Evolutionary conservation across 2,797 vertebrate genomes (phyloP).

Genomic region (Protosalanx chinensis): DNA sequence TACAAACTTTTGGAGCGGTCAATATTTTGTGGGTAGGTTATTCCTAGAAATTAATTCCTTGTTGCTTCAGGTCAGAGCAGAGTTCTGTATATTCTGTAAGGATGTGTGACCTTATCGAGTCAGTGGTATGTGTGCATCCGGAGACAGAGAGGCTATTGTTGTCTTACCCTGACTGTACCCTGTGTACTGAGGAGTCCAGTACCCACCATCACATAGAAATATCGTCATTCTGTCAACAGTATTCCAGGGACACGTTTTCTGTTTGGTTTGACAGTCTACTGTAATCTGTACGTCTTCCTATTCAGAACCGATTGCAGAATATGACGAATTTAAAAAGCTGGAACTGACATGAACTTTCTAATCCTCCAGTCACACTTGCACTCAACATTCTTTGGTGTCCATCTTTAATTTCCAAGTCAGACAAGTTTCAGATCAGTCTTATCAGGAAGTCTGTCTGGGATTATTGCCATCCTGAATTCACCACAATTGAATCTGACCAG

Average conservation of each 20-base stretch:
- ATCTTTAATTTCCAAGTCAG: not conserved
- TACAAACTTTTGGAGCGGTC: not conserved
- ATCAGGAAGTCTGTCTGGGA: not conserved
- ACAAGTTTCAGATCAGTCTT: not conserved
- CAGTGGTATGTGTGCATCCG: not conserved
- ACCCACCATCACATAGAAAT: not conserved
- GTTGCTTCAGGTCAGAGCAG: not conserved
- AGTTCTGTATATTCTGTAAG: slow-evolving; percentile 2
- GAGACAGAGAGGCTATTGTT: slow-evolving; percentile 18
- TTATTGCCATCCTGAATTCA: not conserved
- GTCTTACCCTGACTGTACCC: not conserved
- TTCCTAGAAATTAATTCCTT: too few relatives aligned
- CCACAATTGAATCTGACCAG: not conserved
- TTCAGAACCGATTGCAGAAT: too few relatives aligned
- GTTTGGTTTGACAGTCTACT: not conserved
- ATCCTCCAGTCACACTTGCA: too few relatives aligned
- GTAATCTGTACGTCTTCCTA: too few relatives aligned
- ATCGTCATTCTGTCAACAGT: not conserved
- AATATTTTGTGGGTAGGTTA: not conserved
- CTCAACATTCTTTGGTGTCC: not conserved
- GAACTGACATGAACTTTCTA: not conserved
- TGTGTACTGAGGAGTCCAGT: not conserved
- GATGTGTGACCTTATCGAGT: slow-evolving; percentile 8
- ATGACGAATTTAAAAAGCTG: too few relatives aligned
- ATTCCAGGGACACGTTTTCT: not conserved